phyloP scores from a whole-genome alignment of 1,140 invertebrate species.

The Ylistrum balloti region DNA sequence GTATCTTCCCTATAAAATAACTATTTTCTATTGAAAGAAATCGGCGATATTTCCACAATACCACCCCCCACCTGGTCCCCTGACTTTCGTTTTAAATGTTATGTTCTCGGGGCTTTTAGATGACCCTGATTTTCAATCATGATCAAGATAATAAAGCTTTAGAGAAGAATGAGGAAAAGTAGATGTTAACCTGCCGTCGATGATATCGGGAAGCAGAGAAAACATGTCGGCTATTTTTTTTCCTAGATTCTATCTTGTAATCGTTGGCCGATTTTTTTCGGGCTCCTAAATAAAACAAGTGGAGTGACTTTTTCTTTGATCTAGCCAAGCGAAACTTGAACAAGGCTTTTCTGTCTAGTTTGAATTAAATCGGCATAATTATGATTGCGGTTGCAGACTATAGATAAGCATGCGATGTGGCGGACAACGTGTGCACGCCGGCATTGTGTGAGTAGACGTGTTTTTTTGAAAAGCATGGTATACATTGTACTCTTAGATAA shows the following conservation, averaged over 20 bases:
- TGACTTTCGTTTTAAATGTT: background rate
- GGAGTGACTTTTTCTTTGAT: constrained; percentile 20
- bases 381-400: background rate
- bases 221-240: background rate
- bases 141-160: background rate
- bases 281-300: background rate
- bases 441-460: background rate
- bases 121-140: constrained; percentile 2
- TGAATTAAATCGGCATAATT: constrained; percentile 3
- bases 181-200: background rate
- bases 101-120: constrained; percentile 22
- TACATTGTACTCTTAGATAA: background rate
- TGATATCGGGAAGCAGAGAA: constrained; percentile 20
- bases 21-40: background rate
- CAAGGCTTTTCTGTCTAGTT: constrained; percentile 20
- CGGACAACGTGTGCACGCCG: background rate
- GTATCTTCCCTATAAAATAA: too few species aligned
- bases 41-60: background rate
- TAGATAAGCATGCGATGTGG: background rate
- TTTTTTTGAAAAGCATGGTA: too few species aligned
- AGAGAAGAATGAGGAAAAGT: constrained; percentile 26
- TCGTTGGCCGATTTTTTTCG: background rate
- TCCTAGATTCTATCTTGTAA: background rate
- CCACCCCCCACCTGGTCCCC: background rate
- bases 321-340: background rate